Conservation (phyloP, 2,797 vertebrate genomes). For the Dallia pectoralis region DNA sequence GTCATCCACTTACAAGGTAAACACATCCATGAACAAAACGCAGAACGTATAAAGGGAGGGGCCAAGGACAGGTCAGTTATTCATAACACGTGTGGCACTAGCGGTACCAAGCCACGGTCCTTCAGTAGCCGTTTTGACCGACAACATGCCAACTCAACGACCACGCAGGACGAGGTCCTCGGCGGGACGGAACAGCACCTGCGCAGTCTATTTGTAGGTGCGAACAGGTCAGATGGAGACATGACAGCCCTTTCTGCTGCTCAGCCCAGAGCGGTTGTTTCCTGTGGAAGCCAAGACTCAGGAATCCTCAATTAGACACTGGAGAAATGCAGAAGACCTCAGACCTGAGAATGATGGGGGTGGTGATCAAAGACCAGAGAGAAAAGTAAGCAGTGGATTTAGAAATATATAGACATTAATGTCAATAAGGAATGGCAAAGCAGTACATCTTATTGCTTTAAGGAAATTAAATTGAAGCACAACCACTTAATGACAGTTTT, state of each 20-base stretch:
- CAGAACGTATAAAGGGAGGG: background rate
- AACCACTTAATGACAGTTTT: too few species aligned
- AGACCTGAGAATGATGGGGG: slow-evolving; percentile 33
- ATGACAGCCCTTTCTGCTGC: background rate
- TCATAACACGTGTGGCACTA: background rate
- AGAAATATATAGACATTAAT: background rate
- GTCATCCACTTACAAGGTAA: slow-evolving; percentile 37
- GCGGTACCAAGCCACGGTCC: background rate
- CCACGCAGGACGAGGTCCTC: background rate
- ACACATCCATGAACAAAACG: slow-evolving; percentile 29
- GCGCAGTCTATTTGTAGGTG: slow-evolving; percentile 10
- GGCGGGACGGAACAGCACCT: background rate
- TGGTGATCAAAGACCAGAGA: slow-evolving; percentile 17
- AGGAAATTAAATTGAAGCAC: too few species aligned
- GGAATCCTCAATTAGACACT: background rate
- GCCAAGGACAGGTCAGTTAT: background rate
- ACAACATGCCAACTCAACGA: slow-evolving; percentile 6
- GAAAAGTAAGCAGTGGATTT: background rate
- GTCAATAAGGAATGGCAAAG: background rate
- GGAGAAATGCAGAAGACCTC: background rate
- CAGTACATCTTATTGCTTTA: background rate
- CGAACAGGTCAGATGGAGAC: slow-evolving; percentile 10
- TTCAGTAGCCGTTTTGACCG: background rate
- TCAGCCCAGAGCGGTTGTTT: background rate
- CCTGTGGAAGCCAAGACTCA: slow-evolving; percentile 5